Evolutionary conservation across 2,888 invertebrate genomes (phyloP), one percentile per base, ranked within the genome.

Genomic region (Epirrita christyi): DNA sequence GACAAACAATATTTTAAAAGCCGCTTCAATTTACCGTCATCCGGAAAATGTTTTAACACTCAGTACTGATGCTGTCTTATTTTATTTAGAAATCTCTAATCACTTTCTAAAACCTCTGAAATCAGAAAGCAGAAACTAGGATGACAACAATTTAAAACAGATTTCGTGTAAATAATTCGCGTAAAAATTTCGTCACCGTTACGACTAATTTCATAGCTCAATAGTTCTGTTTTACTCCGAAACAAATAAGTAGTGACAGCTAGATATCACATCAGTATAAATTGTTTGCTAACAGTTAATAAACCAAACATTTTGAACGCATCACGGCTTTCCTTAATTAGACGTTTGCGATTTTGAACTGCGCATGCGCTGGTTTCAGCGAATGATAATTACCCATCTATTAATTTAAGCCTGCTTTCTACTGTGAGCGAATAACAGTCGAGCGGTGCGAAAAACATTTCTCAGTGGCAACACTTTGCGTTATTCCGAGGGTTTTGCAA

Each of bases 251-350:
- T 2, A 11, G 8, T 11, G 6, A 27, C 10, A n/a, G 29, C 14
- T 32, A 32, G 6, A 28, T 28, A 56, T 47, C 41, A 58, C 59
- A 60, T 51, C 32, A 48, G 62, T 48, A 59, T 57, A 55, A 62
- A 58, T 59, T 38, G 47, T 55, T 59, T 49, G 46, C 40, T 58
- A 57, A 64, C 61, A 53, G 46, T 60, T 55, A 21, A 59, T 45
- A 42, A 48, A 37, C 53, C 15, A 66, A 60, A 60, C 43, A 72
- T 64, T 70, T 71, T 71, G 70, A 74, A 83, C 83, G 88, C 83
- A 75, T 79, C 83, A 82, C 75, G 74, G 80, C 73, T 51, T 72
- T 70, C 72, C 64, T 70, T 83, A 85, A 86, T 84, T 76, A 77
- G 72, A 61, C 74, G 72, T 76, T 79, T 80, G 81, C 82, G 80